A percentile compares a stretch with the other conserved stretches of the same genome.
Conservation (phyloP, 1,140 invertebrate species). For the Uloborus diversus region DNA sequence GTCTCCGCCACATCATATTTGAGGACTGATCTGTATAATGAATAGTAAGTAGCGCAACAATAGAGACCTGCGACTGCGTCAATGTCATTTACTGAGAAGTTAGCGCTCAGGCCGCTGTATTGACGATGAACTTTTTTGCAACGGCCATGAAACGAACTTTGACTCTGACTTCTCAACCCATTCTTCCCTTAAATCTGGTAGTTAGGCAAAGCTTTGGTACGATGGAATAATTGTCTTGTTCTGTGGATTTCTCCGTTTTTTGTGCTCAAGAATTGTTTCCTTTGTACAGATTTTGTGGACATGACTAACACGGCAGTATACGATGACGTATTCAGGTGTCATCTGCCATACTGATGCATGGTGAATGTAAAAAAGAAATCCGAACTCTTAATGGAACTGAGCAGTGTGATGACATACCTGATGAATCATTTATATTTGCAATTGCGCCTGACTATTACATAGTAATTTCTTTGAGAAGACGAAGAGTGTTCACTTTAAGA, state of each 20-base stretch:
- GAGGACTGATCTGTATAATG: constrained; percentile 45
- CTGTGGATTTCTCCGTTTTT: constrained; percentile 43
- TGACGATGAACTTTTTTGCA: not conserved
- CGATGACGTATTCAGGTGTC: not conserved
- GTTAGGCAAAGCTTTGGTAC: constrained; percentile 54
- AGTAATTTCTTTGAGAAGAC: too few relatives aligned
- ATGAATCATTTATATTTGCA: too few relatives aligned
- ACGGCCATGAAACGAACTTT: not conserved
- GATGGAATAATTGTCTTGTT: constrained; percentile 47
- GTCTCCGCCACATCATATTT: constrained; percentile 46
- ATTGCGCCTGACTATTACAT: too few relatives aligned
- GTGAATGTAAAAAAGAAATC: not conserved
- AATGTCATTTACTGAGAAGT: constrained; percentile 29
- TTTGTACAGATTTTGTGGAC: constrained; percentile 32
- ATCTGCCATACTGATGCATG: not conserved
- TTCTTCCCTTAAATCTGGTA: constrained; percentile 54
- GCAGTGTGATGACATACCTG: too few relatives aligned
- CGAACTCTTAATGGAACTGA: constrained; percentile 7
- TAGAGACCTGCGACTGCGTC: constrained; percentile 34
- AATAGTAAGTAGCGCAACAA: constrained; percentile 48
- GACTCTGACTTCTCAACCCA: constrained; percentile 36
- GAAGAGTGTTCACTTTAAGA: too few relatives aligned
- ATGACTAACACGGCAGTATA: constrained; percentile 42
- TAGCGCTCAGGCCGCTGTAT: not conserved
- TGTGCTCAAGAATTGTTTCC: constrained; percentile 49